phyloP scores from a whole-genome alignment of 2,888 invertebrate species.

The Pandemis cinnamomeana region DNA sequence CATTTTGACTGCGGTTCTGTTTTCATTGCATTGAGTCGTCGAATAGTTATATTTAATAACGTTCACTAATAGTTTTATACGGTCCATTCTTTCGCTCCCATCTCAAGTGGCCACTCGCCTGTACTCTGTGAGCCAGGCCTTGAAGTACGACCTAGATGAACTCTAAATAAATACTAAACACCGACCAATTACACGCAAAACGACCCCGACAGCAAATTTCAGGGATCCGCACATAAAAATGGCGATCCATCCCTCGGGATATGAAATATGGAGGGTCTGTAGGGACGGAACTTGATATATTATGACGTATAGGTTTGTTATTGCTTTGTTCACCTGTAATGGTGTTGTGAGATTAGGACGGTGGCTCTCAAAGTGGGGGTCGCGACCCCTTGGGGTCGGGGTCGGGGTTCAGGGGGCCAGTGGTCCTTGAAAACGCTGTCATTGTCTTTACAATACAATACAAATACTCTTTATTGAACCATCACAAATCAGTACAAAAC shows the following conservation, averaged over 20 bases:
- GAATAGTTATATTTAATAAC: too few relatives aligned
- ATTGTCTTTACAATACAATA: too few relatives aligned
- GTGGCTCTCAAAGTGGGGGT: neutral
- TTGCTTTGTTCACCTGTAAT: slow-evolving; percentile 22
- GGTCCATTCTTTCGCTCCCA: too few relatives aligned
- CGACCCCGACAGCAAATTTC: slow-evolving; percentile 5
- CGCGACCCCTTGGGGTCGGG: neutral
- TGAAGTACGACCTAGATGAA: neutral
- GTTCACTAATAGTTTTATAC: too few relatives aligned
- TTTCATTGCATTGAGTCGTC: too few relatives aligned
- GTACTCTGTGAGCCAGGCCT: slow-evolving; percentile 6
- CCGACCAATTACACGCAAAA: slow-evolving; percentile 15
- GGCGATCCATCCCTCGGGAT: slow-evolving; percentile 12
- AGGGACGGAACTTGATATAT: slow-evolving; percentile 13
- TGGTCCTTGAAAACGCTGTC: neutral
- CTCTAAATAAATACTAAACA: slow-evolving; percentile 19
- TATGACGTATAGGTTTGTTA: slow-evolving; percentile 17
- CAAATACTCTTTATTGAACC: too few relatives aligned
- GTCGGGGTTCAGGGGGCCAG: neutral
- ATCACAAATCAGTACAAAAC: too few relatives aligned
- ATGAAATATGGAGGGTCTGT: slow-evolving; percentile 15
- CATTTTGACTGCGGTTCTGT: too few relatives aligned
- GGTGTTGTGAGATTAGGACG: slow-evolving; percentile 7
- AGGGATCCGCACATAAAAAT: slow-evolving; percentile 13
- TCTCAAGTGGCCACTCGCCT: neutral